These are phyloP conservation scores for Atta cephalotes DNA, from an alignment of 1,140 invertebrate species.

Conservation along the genomic window DNA sequence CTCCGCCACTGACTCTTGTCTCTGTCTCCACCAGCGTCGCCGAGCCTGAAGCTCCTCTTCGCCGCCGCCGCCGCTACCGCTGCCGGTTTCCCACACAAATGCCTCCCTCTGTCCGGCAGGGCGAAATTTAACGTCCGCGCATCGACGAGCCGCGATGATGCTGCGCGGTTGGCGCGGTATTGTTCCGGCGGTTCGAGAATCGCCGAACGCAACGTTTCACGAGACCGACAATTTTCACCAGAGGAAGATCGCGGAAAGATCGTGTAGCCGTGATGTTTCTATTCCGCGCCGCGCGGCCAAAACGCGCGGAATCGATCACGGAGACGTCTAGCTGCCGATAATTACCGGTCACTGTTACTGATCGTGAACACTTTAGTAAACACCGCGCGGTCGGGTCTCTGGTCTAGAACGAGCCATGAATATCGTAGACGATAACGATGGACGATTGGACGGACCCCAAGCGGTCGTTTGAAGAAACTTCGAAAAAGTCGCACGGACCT, in stretches of 20 bases:
- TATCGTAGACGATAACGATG: not conserved
- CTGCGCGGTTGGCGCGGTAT: not conserved
- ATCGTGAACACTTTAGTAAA: constrained; percentile 24
- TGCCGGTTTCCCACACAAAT: not conserved
- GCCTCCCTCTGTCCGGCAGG: not conserved
- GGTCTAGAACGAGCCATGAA: not conserved
- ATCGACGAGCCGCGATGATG: not conserved
- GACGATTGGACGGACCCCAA: no score
- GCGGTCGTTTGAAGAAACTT: not conserved
- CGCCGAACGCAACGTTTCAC: not conserved
- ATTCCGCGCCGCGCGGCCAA: not conserved
- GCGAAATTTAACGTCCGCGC: not conserved
- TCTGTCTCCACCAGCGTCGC: constrained; percentile 37
- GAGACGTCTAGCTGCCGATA: not conserved
- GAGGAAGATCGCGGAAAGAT: not conserved
- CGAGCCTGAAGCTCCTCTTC: not conserved
- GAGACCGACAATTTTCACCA: not conserved
- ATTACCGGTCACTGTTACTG: constrained; percentile 1
- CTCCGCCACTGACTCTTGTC: constrained; percentile 48
- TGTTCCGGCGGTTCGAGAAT: not conserved
- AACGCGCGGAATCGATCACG: not conserved
- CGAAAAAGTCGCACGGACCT: no score
- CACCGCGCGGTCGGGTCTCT: not conserved
- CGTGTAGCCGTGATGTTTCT: not conserved
- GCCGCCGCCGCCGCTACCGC: not conserved